phyloP scores from a whole-genome alignment of 2,888 invertebrate genomes.

The Clanis bilineata region DNA sequence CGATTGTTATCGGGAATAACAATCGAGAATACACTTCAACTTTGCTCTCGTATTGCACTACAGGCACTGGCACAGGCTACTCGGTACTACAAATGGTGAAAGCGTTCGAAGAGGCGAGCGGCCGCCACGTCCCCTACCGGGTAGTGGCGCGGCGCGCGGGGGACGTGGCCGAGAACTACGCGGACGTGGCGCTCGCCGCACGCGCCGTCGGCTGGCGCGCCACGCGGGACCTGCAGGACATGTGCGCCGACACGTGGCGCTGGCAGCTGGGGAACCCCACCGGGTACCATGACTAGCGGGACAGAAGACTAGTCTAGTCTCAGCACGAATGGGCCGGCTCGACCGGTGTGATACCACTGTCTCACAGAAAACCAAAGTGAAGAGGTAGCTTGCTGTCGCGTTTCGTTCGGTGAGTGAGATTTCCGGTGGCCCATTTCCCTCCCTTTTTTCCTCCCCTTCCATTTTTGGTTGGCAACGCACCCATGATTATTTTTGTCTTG shows the following conservation, averaged over 20 bases:
- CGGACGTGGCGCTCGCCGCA: conserved; percentile 89
- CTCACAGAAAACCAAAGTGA: no score
- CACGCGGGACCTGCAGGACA: conserved; percentile 87
- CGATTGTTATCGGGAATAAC: no score
- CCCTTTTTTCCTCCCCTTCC: no score
- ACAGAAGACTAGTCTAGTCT: no score
- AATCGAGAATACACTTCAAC: no score
- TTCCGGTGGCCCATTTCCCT: no score
- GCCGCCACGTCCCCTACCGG: conserved; percentile 86
- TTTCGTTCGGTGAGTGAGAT: no score
- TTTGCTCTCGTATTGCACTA: not conserved
- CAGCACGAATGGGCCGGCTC: no score
- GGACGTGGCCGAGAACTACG: conserved; percentile 92
- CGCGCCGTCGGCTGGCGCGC: conserved; percentile 92
- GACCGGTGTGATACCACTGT: no score
- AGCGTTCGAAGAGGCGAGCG: conserved; percentile 90
- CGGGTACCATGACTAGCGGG: conserved; percentile 78
- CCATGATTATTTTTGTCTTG: no score
- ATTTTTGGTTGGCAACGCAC: no score
- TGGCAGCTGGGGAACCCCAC: conserved; percentile 94
- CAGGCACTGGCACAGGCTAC: conserved; percentile 89
- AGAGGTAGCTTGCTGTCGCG: no score
- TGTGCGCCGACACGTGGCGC: conserved; percentile 94
- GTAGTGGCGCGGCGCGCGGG: conserved; percentile 89
- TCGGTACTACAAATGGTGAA: conserved; percentile 93